Base-by-base conservation (phyloP, 2,888 invertebrate species). In the Polylopha cassiicola region DNA sequence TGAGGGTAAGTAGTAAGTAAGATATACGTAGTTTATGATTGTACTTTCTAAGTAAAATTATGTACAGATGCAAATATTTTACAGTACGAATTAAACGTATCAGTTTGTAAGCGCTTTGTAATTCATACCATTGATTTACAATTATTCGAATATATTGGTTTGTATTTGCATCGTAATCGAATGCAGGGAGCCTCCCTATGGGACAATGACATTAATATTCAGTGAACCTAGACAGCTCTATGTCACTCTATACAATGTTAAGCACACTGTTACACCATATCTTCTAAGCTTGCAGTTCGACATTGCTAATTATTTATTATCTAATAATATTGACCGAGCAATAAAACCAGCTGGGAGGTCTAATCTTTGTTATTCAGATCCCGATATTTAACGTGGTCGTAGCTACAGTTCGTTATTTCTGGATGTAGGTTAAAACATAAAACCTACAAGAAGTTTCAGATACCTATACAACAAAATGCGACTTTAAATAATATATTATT, bases 311-410 rank as follows among this genome's bases (percentile, higher is more conserved):
- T 34, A 41, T 41, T 41, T 30, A 41, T 18, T 30, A 24, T 20
- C 11, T 8, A 39, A 28, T 39, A 29, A 41, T 49, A 51, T 50
- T 44, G 43, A 49, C 39, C 55, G 39, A 37, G 41, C 47, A 33
- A 45, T 51, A 51, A 27, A 47, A 51, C 57, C 28, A 36, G 37
- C 45, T 55, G 62, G 63, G 62, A 54, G 68, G 68, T 66, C 63
- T 53, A 47, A 48, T 56, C 56, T 57, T 50, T 53, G 57, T 57
- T 60, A 57, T 58, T 48, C 47, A 50, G 48, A 56, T 55, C 49
- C 49, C 37, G 43, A 42, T 47, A 47, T 47, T 51, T 50, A 50
- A 32, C 21, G 32, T 39, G 14, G 23, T 27, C 46, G 30, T 41
- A 34, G 39, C 20, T 24, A 41, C 30, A 34, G 30, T 16, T 15